Evolutionary conservation across 2,113 vertebrate species (phyloP), one percentile per base, ranked within the genome.

Genomic region (Cynoglossus semilaevis): DNA sequence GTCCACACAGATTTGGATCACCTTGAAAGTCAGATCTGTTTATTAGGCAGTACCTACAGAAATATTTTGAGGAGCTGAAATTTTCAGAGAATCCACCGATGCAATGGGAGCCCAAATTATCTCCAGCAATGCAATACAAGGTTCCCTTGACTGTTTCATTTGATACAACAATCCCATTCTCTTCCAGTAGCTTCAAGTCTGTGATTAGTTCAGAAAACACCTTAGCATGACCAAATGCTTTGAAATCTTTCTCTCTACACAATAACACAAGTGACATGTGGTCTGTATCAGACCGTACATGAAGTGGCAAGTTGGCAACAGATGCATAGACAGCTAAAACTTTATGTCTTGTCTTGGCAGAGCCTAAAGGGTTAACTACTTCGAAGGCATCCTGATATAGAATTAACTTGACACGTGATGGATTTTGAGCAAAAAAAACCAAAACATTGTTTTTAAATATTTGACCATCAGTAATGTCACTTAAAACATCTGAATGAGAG

Each of bases 51-150:
- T 62, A 62, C 19, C 51, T 35, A 18, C 51, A 61, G 29, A 62
- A 62, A 16, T 63, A 29, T 2, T 54, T 0, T 15, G 42, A 17
- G 15, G 0, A 1, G 17, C 68, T 68, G 12, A 80, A 76, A 50
- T 76, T 69, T 79, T 71, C 63, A 35, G 58, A 15, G 8, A 71
- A 67, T 0, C 63, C 61, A 8, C 54, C 72, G 37, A 53, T 52
- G 10, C 9, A 34, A 35, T 69, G 60, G 0, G 44, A 75, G 13
- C 66, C 65, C n/a, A 51, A 11, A 36, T 57, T 45, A 43, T 57
- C 54, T 19, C 44, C 16, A 7, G 15, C 45, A 50, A 57, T 57
- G 36, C 53, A 48, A 17, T 18, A 41, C 42, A 57, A 22, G 8
- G 53, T 35, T 10, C 46, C 63, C 18, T 43, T 56, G 1, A 70